A percentile compares a stretch with the other conserved stretches of the same genome.
These are phyloP conservation scores for Eciton burchellii DNA, from an alignment of 1,140 invertebrate species.

Conservation along the genomic window DNA sequence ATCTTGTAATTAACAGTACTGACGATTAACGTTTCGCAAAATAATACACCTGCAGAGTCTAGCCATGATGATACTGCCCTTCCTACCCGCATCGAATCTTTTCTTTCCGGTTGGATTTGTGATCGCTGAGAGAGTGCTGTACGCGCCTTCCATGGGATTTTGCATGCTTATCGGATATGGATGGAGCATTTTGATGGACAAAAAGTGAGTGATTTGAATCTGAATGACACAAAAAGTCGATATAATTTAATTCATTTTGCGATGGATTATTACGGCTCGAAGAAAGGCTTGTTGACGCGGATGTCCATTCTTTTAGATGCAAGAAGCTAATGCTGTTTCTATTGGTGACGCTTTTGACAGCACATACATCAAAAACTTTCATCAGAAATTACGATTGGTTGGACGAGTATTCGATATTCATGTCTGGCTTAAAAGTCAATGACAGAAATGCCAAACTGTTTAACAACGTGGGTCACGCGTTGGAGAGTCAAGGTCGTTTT, in stretches of 20 bases:
- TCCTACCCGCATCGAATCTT: slow-evolving; percentile 97
- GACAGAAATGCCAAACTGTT: slow-evolving; percentile 97
- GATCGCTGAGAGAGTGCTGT: slow-evolving; percentile 97
- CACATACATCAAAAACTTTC: slow-evolving; percentile 93
- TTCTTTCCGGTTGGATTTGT: slow-evolving; percentile 99
- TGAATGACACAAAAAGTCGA: background rate
- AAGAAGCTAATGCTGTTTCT: slow-evolving; percentile 88
- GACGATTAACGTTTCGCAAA: slow-evolving; percentile 15
- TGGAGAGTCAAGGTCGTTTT: slow-evolving; percentile 94
- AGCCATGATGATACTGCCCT: slow-evolving; percentile 95
- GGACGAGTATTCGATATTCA: slow-evolving; percentile 96
- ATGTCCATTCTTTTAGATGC: slow-evolving; percentile 74
- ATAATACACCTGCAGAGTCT: slow-evolving; percentile 88
- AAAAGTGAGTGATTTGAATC: slow-evolving; percentile 81
- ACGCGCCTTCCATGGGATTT: slow-evolving; percentile 99
- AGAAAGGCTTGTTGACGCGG: background rate
- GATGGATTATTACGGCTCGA: background rate
- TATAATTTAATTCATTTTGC: background rate
- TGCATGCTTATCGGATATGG: slow-evolving; percentile 96
- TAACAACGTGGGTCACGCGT: slow-evolving; percentile 98
- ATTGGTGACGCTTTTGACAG: slow-evolving; percentile 89
- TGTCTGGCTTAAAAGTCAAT: slow-evolving; percentile 96
- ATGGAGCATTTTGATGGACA: slow-evolving; percentile 86
- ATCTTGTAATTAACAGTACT: slow-evolving; percentile 40
- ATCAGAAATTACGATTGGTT: slow-evolving; percentile 96